phyloP scores from a whole-genome alignment of 2,113 vertebrate genomes.

The Indicator maculatus region DNA sequence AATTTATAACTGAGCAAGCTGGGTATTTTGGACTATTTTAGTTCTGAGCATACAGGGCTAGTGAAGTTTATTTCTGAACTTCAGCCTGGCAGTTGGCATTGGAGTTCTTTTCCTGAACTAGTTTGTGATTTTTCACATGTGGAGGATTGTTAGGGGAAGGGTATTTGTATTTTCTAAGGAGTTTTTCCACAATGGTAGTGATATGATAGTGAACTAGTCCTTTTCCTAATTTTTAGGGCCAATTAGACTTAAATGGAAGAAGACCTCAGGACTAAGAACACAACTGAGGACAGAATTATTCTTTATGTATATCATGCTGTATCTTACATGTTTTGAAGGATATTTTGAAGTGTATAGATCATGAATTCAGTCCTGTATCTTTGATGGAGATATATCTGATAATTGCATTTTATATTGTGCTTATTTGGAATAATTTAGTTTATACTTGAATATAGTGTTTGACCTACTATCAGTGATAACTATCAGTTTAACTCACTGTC shows the following conservation, averaged over 20 bases:
- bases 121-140: not conserved
- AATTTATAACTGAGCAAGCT: not conserved
- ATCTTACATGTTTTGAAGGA: not conserved
- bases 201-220: not conserved
- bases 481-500: no score
- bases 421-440: not conserved
- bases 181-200: not conserved
- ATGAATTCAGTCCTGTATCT: not conserved
- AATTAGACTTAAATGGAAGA: not conserved
- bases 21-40: not conserved
- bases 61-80: not conserved
- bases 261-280: not conserved
- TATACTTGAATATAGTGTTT: not conserved
- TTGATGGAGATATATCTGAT: not conserved
- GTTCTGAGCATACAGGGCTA: not conserved
- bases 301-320: not conserved
- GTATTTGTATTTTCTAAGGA: not conserved
- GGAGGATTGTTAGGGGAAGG: not conserved
- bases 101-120: not conserved
- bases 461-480: not conserved
- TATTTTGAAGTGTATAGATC: not conserved
- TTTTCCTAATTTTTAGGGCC: not conserved
- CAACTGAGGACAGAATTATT: not conserved
- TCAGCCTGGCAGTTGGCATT: not conserved
- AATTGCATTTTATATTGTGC: not conserved